phyloP scores from a whole-genome alignment of 2,888 invertebrate species.

The Scaptomyza flava region DNA sequence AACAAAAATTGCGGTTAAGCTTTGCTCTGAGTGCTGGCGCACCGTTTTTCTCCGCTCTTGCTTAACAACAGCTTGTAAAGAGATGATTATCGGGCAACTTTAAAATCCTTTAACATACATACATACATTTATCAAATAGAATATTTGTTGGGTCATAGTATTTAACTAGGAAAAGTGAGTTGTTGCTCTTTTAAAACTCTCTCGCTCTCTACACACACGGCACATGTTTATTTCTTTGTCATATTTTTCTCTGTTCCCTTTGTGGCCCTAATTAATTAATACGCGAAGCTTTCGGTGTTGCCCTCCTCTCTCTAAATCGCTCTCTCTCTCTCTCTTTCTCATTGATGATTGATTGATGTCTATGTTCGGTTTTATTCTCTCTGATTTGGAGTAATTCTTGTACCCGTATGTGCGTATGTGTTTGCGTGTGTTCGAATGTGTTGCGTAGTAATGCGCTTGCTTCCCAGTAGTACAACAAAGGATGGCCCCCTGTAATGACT shows the following conservation, averaged over 20 bases:
- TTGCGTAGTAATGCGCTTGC: slow-evolving; percentile 10
- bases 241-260: slow-evolving; percentile 17
- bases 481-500: slow-evolving; percentile 27
- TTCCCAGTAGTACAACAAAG: not conserved
- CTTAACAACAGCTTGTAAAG: too few species aligned
- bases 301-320: slow-evolving; percentile 8
- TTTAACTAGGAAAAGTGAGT: too few species aligned
- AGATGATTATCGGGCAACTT: too few species aligned
- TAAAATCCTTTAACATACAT: not conserved
- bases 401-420: not conserved
- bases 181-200: not conserved
- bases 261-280: slow-evolving; percentile 63
- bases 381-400: not conserved
- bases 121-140: not conserved
- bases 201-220: not conserved
- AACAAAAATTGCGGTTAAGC: too few species aligned
- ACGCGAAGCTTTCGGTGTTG: slow-evolving; percentile 49
- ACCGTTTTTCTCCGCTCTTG: too few species aligned
- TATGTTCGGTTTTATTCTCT: not conserved
- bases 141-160: not conserved
- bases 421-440: not conserved
- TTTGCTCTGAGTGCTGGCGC: too few species aligned
- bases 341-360: slow-evolving; percentile 62
- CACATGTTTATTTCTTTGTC: not conserved
- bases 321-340: not conserved